Base-by-base conservation (phyloP, 2,888 invertebrate genomes). In the Acrobasis repandana region DNA sequence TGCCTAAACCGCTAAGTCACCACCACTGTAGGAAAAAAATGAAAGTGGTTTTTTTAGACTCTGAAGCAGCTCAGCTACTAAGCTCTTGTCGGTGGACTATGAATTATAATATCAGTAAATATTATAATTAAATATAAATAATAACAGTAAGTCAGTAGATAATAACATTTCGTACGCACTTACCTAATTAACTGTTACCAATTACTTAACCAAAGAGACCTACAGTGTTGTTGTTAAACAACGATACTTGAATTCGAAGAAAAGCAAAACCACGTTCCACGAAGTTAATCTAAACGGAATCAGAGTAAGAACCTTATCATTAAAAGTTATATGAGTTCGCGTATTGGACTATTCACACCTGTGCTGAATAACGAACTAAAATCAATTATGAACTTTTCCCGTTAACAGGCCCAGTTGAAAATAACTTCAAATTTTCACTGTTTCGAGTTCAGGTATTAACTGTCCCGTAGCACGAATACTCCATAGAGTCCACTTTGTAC, bases 331-430 rank as follows among this genome's bases (percentile, higher is more conserved):
- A 54, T 36, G 52, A 38, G 38, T 16, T 54, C 38, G 43, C 54
- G 54, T 54, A 54, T 38, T 54, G 8, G 10, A 36, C 54, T 54
- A 38, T 38, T 54, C 54, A 54, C 18, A 20, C 18, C 18, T 54
- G 54, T 54, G 36, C 36, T 14, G 18, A 18, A 38, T 38, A 43
- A 43, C 54, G 1, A 54, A 38, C 38, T 54, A 18, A 20, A 36
- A 18, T 38, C 54, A 54, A 54, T 54, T 38, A 20, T n/a, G 20
- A 54, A 54, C 36, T 54, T 54, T 54, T 54, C 54, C 20, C 54
- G 38, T 54, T 54, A 54, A 38, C 38, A 54, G 16, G 54, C 20
- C 18, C 20, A 54, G 54, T 18, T 38, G 54, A 11, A 20, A 54
- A 54, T 20, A 38, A 54, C 54, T 54, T 36, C 54, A 38, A 8